phyloP scores from a whole-genome alignment of 2,888 invertebrate genomes.

The Pocota personata region DNA sequence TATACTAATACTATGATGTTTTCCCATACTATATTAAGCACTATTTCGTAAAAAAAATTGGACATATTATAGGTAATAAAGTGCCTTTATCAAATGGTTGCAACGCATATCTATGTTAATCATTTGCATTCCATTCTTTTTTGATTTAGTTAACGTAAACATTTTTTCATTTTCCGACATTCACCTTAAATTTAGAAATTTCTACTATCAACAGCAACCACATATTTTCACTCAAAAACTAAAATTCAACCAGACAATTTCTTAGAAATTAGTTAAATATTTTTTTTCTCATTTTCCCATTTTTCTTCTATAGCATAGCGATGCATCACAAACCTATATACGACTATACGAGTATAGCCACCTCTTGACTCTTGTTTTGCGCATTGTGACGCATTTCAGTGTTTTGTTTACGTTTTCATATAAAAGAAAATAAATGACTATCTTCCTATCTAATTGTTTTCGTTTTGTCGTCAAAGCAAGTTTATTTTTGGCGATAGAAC shows the following conservation, averaged over 20 bases:
- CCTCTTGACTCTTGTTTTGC: slow-evolving; percentile 11
- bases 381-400: slow-evolving; percentile 34
- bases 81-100: too few relatives aligned
- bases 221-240: neutral
- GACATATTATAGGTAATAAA: too few relatives aligned
- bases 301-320: neutral
- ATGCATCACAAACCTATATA: neutral
- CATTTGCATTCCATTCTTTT: too few relatives aligned
- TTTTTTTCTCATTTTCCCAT: neutral
- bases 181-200: neutral
- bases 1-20: too few relatives aligned
- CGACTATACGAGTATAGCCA: neutral
- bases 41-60: too few relatives aligned
- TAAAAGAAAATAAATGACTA: neutral
- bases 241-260: slow-evolving; percentile 7
- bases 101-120: too few relatives aligned
- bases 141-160: neutral
- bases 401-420: slow-evolving; percentile 14
- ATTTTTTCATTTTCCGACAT: neutral
- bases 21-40: too few relatives aligned
- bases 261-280: neutral
- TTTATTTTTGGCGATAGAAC: neutral
- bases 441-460: neutral
- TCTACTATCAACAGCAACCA: neutral
- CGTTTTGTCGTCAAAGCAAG: neutral